A percentile compares a stretch with the other conserved stretches of the same genome.
Evolutionary conservation across 2,113 vertebrate genomes (phyloP).

Genomic region (Ammospiza caudacuta): DNA sequence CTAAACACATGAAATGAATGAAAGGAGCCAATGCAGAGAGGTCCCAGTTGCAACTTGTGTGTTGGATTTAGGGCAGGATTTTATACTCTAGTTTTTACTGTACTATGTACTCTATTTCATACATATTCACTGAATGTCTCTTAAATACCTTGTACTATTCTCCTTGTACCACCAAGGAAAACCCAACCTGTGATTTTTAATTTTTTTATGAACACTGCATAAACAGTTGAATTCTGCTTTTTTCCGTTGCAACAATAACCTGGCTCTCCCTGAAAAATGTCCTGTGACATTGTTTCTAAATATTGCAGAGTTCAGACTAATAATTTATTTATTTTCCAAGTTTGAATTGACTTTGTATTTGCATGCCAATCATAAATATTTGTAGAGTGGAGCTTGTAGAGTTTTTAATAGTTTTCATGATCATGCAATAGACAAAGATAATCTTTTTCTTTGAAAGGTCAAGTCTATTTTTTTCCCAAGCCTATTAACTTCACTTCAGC

Average conservation of each 20-base stretch:
- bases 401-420: neutral
- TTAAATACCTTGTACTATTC: neutral
- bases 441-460: neutral
- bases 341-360: neutral
- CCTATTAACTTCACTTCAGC: neutral
- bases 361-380: neutral
- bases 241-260: neutral
- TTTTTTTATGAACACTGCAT: neutral
- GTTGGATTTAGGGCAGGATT: neutral
- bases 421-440: neutral
- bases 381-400: neutral
- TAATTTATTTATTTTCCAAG: neutral
- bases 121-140: neutral
- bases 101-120: neutral
- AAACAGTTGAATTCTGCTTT: neutral
- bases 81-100: neutral
- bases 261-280: rapidly evolving
- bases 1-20: neutral
- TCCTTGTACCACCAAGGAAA: neutral
- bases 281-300: neutral
- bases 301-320: neutral
- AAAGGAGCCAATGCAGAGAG: neutral
- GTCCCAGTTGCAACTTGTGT: neutral
- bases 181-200: neutral
- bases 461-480: neutral